Evolutionary conservation across 2,113 vertebrate species (phyloP), one percentile per base, ranked within the genome.

Genomic region (Ploceus nigricollis): DNA sequence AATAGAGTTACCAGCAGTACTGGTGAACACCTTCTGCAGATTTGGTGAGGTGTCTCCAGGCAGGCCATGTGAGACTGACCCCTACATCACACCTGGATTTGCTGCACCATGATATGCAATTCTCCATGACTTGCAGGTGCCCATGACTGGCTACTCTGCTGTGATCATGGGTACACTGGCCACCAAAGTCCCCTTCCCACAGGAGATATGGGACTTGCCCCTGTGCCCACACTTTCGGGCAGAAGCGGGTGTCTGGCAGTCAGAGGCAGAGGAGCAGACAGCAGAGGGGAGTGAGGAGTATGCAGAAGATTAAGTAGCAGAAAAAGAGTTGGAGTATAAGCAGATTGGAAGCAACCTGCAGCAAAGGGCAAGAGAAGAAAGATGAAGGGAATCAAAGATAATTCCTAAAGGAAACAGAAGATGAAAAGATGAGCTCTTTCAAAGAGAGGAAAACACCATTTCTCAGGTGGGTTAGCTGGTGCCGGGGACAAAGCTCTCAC

Each of bases 301-400:
- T 3, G 3, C 24, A 64, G 50, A 56, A 63, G 30, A 78, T 76
- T 56, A 81, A 82, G 25, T 11, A 79, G n/a, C 20, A 75, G 65
- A 37, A 73, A 70, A 85, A 42, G 6, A 51, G 11, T 5, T 68
- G 60, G 35, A 54, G 10, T 53, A 73, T 75, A 81, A 90, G n/a
- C 50, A 53, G 66, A 76, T 65, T 69, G 45, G 33, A 92, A 92
- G 37, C 0, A 0, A 90, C 35, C n/a, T 73, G 47, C 60, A 68
- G 64, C 31, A 91, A 90, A 82, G 81, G 35, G 45, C 63, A 87
- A 76, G 54, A 93, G 48, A 92, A 71, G 35, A 95, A 82, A 92
- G 94, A 63, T 44, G n/a, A 93, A 75, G 33, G 9, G 48, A 95
- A 94, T 83, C 48, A 83, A 76, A 92, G 44, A 48, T n/a, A 78